These are phyloP conservation scores for Amblyornis subalaris DNA, from an alignment of 2,113 vertebrate species.

Conservation along the genomic window DNA sequence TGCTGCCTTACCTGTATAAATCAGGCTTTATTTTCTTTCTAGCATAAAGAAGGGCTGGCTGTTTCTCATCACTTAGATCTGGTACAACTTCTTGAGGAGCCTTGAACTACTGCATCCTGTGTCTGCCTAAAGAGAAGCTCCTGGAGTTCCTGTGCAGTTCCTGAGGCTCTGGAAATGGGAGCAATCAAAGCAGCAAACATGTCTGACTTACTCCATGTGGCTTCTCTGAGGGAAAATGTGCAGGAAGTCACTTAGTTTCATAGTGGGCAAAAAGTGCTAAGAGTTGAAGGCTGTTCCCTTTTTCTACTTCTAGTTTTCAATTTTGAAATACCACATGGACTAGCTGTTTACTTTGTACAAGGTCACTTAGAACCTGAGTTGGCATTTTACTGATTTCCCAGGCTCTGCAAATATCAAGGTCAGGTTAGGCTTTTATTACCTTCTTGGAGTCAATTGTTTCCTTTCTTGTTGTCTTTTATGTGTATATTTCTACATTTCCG, in stretches of 20 bases:
- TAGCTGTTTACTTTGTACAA: slow-evolving; percentile 53
- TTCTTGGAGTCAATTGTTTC: slow-evolving; percentile 16
- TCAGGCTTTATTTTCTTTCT: not conserved
- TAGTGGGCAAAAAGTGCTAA: slow-evolving; percentile 26
- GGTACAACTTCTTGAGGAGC: not conserved
- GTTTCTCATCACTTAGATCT: not conserved
- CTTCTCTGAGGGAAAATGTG: slow-evolving; percentile 1
- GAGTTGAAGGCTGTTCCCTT: slow-evolving; percentile 38
- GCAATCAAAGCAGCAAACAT: not conserved
- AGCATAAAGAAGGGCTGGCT: not conserved
- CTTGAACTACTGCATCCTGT: not conserved
- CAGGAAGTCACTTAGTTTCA: slow-evolving; percentile 49
- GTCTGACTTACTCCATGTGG: not conserved
- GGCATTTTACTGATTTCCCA: slow-evolving; percentile 53
- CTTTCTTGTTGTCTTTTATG: not conserved
- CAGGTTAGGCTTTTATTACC: slow-evolving; percentile 8
- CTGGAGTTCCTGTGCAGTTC: not conserved
- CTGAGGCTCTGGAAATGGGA: not conserved
- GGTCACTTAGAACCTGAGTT: slow-evolving; percentile 50
- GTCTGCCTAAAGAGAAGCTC: not conserved
- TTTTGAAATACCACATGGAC: slow-evolving; percentile 35
- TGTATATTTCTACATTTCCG: not conserved
- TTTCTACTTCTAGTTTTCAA: slow-evolving; percentile 56
- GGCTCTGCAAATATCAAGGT: slow-evolving; percentile 49
- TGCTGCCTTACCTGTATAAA: not conserved